Base-by-base conservation (phyloP, 2,113 vertebrate genomes). In the Pitta sordida region DNA sequence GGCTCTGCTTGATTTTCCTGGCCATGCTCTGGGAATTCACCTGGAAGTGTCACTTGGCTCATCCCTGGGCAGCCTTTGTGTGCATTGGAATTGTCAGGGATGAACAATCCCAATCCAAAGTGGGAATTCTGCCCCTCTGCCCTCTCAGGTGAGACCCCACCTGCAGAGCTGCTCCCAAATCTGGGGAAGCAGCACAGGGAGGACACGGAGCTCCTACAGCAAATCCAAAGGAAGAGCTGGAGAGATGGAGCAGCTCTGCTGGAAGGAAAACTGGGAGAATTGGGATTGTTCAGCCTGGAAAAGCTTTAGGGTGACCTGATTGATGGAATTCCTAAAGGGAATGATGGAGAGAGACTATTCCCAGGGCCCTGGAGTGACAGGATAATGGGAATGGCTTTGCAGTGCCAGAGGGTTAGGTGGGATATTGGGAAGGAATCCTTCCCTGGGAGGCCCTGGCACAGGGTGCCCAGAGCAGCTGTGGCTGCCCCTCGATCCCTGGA, bases 281-380 rank as follows among this genome's bases (percentile, higher is more conserved):
- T 87, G 84, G 74, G 4, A 11, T 4, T 34, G 64, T 9, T 39
- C 74, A 78, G 34, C 55, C 64, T 78, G 83, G 64, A n/a, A 22
- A 53, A 62, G 12, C 15, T 60, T 0, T 5, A 2, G 36, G 10
- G 22, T 23, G 22, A 68, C 3, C 37, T 15, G 0, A 46, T 0
- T 4, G 37, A 18, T 86, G 55, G 8, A 6, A 7, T n/a, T 46
- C 0, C 8, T 5, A 0, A 7, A 8, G 37, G 1, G 6, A 20
- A 21, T 26, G 1, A 11, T 3, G 17, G 39, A 32, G 37, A 36
- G 55, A 15, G 32, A 36, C 3, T 3, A 2, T n/a, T 3, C 0
- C 1, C 32, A 52, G 32, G 58, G 27, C 2, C 1, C 29, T 70
- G 39, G 67, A 63, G 26, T 1, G 44, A 0, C 11, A 37, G n/a